Evolutionary conservation across 64 coral and sea anemone species (phyloP).

Genomic region (Montipora efflorescens): DNA sequence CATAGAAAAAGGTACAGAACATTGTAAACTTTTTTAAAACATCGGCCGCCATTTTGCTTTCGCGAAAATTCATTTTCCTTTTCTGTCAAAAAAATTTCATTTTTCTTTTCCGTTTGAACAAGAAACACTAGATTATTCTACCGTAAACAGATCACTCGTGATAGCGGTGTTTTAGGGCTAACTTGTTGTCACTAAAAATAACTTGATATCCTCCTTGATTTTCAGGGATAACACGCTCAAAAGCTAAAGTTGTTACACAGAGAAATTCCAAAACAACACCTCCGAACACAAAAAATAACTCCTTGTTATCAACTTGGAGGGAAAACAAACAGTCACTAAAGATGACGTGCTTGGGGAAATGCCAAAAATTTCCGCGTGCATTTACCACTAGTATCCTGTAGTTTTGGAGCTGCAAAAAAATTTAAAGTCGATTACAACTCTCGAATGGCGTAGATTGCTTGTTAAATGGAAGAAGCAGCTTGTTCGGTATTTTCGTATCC

Average conservation of each 20-base stretch:
- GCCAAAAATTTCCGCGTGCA: neutral
- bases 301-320: neutral
- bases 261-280: neutral
- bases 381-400: neutral
- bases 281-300: neutral
- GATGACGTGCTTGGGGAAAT: neutral
- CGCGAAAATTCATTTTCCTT: neutral
- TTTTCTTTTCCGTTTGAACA: neutral
- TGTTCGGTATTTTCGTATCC: neutral
- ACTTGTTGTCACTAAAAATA: slow-evolving; percentile 6
- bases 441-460: neutral
- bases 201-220: neutral
- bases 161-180: neutral
- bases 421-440: neutral
- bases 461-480: neutral
- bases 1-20: slow-evolving; percentile 6
- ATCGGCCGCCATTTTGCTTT: neutral
- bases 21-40: slow-evolving; percentile 13
- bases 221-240: neutral
- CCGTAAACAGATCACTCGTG: neutral
- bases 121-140: neutral
- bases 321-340: neutral
- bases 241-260: neutral
- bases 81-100: neutral
- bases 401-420: neutral